Base-by-base conservation (phyloP, 37 sponge, comb jelly and placozoan species). In the Tethya wilhelma region DNA sequence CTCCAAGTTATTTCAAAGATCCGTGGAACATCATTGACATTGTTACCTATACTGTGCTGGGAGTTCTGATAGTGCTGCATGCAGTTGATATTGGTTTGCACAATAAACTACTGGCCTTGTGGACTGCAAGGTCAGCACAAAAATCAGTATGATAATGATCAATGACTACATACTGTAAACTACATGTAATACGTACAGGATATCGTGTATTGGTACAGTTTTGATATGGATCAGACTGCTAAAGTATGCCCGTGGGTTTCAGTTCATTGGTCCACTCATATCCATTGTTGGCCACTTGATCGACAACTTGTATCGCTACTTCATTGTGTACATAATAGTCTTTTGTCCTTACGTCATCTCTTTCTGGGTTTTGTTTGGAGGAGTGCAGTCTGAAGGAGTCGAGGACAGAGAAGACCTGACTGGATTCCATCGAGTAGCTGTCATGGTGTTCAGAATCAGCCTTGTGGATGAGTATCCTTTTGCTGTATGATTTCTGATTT, bases 281-380 rank as follows among this genome's bases (percentile, higher is more conserved):
- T 80, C 76, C n/a, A 84, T 89, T 1, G 55, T 89, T 25, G 30
- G 72, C 37, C 36, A 74, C 38, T 43, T 81, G 22, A 63, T 73
- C 31, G 71, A 36, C 6, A 79, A 89, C 69, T 59, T 89, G 22
- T 37, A 63, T 4, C 77, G 55, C 2, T 89, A 78, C 59, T 74
- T 59, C n/a, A 41, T 64, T 62, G 32, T 89, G 9, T 84, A 75
- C 46, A 12, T 39, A 57, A 40, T 84, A 45, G 29, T 89, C 63
- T 75, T 67, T 33, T 38, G 78, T 0, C 90, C 90, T 4, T 89
- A 64, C 45, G 67, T 72, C 53, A 71, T 82, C 19, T 71, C 75
- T n/a, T 84, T 89, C 69, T 89, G 90, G 90, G 59, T 78, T 4
- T n/a, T 89, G 66, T 89, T 89, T 79, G 90, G 90, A 70, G 81